Percentiles rank a stretch among this genome's conserved stretches.
These are phyloP conservation scores for Dendrophyllia cribrosa DNA, from an alignment of 64 coral and sea anemone species.

Conservation along the genomic window DNA sequence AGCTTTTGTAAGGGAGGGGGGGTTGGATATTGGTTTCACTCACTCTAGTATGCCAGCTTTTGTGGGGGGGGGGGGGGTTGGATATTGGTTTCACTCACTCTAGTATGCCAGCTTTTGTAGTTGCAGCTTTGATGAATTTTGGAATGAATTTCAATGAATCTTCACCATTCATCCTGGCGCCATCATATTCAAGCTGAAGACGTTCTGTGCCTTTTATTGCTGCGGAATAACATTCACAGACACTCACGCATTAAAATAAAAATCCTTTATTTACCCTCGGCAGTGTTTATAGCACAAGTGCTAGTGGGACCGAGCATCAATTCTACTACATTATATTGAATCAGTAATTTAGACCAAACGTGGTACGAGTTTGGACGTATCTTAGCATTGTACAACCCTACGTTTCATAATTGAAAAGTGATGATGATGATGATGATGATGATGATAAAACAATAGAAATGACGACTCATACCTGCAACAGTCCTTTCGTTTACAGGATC, in stretches of 20 bases:
- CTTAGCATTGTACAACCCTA: too few species aligned
- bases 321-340: too few species aligned
- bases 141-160: background rate
- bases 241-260: background rate
- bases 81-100: background rate
- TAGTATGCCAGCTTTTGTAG: background rate
- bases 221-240: background rate
- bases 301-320: too few species aligned
- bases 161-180: background rate
- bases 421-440: background rate
- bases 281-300: background rate
- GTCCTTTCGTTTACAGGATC: constrained; percentile 2
- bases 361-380: too few species aligned
- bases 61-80: too few species aligned
- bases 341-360: too few species aligned
- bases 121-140: background rate
- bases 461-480: background rate
- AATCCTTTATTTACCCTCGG: too few species aligned
- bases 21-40: background rate
- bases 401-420: background rate
- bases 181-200: background rate
- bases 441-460: background rate
- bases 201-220: constrained; percentile 9
- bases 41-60: background rate
- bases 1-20: too few species aligned